A percentile compares a stretch with the other conserved stretches of the same genome.
These are phyloP conservation scores for Nemotelus nigrinus DNA, from an alignment of 2,888 invertebrate genomes.

Conservation along the genomic window DNA sequence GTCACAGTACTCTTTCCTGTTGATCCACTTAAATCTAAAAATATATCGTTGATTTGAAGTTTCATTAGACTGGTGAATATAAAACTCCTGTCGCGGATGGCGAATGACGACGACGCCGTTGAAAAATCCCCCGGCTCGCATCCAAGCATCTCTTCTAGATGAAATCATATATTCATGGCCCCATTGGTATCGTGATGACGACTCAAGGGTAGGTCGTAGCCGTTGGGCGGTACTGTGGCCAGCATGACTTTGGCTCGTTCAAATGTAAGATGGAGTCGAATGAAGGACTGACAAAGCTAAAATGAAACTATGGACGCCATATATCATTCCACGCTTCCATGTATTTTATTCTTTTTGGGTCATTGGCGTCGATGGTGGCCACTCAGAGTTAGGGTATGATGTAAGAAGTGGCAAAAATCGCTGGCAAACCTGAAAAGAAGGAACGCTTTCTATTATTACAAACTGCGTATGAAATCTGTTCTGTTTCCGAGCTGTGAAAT, in stretches of 20 bases:
- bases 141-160: slow-evolving; percentile 34
- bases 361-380: slow-evolving; percentile 29
- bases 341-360: slow-evolving; percentile 8
- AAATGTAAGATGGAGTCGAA: neutral
- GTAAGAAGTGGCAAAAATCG: neutral
- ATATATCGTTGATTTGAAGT: slow-evolving; percentile 41
- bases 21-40: slow-evolving; percentile 38
- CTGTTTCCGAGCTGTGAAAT: slow-evolving; percentile 19
- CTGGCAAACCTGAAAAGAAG: neutral
- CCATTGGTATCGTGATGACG: neutral
- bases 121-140: slow-evolving; percentile 15
- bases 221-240: neutral
- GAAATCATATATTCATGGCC: slow-evolving; percentile 42
- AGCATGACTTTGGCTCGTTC: neutral
- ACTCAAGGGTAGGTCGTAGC: slow-evolving; percentile 2
- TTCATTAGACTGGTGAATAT: slow-evolving; percentile 30
- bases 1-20: neutral
- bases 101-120: slow-evolving; percentile 23
- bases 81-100: slow-evolving; percentile 8
- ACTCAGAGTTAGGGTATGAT: neutral
- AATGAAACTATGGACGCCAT: slow-evolving; percentile 21
- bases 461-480: neutral
- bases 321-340: slow-evolving; percentile 16
- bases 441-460: neutral
- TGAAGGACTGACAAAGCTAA: neutral